Percentiles rank a stretch among this genome's conserved stretches.
Conservation (phyloP, 1,140 invertebrate genomes). For the Hestina assimilis region DNA sequence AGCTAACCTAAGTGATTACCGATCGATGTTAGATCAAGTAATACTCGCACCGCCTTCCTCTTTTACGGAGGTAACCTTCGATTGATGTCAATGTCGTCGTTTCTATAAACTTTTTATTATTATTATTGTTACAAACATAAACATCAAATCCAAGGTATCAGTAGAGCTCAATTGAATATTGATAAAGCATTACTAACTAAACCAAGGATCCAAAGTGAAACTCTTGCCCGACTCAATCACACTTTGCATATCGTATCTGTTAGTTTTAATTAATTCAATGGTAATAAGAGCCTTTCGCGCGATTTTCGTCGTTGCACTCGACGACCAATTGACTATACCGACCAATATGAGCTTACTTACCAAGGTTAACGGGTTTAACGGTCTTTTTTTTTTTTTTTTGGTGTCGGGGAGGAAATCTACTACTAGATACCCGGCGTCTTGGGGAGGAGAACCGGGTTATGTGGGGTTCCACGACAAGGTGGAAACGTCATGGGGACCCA, state of each 20-base stretch:
- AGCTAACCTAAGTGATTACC: too few species aligned
- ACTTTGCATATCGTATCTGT: constrained; percentile 8
- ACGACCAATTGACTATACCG: constrained; percentile 2
- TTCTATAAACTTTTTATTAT: neutral
- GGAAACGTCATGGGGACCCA: too few species aligned
- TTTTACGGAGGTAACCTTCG: too few species aligned
- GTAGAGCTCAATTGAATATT: constrained; percentile 7
- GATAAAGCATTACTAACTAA: neutral
- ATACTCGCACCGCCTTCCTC: too few species aligned
- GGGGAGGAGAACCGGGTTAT: too few species aligned
- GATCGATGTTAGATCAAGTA: too few species aligned
- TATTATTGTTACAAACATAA: neutral
- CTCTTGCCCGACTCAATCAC: constrained; percentile 5
- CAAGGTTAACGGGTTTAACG: too few species aligned
- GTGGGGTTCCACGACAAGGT: too few species aligned
- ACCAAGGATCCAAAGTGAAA: constrained; percentile 6
- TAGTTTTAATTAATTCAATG: constrained; percentile 18
- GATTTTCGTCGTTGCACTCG: neutral
- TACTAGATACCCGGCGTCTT: too few species aligned
- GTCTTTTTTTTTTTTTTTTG: too few species aligned
- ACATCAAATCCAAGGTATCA: neutral
- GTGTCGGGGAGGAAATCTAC: too few species aligned
- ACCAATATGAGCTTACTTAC: neutral
- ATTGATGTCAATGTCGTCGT: too few species aligned
- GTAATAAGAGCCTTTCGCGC: constrained; percentile 4